These are phyloP conservation scores for Hoplostethus mediterraneus DNA, from an alignment of 2,797 vertebrate species.

Conservation along the genomic window DNA sequence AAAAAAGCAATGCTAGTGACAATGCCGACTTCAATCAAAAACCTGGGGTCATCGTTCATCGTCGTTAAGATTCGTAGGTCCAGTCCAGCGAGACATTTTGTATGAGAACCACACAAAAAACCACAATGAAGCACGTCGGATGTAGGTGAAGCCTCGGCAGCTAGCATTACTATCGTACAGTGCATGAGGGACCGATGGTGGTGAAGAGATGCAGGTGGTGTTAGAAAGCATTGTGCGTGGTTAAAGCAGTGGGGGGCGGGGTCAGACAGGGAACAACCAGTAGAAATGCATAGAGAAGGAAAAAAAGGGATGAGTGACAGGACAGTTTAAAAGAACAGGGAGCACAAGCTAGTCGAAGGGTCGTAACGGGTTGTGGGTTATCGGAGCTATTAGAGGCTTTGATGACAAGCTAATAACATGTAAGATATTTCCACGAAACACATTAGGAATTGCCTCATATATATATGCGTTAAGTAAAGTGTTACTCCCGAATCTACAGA, in stretches of 20 bases:
- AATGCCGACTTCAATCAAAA: constrained; percentile 26
- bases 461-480: not conserved
- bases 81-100: not conserved
- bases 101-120: not conserved
- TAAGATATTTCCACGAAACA: constrained; percentile 7
- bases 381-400: constrained; percentile 38
- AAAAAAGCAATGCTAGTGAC: constrained; percentile 37
- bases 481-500: not conserved
- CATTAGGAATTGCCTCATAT: not conserved
- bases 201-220: constrained; percentile 31
- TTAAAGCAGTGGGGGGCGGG: constrained; percentile 59
- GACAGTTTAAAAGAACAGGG: constrained; percentile 12
- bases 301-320: constrained; percentile 11
- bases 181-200: constrained; percentile 28
- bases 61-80: not conserved
- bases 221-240: constrained; percentile 43
- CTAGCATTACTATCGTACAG: constrained; percentile 23
- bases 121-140: not conserved
- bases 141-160: constrained; percentile 8
- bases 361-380: constrained; percentile 25
- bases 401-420: constrained; percentile 21
- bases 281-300: constrained; percentile 56
- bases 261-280: constrained; percentile 48
- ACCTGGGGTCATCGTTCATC: not conserved
- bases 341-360: constrained; percentile 49